phyloP scores from a whole-genome alignment of 2,797 vertebrate species.

The Spinus olivaceus region DNA sequence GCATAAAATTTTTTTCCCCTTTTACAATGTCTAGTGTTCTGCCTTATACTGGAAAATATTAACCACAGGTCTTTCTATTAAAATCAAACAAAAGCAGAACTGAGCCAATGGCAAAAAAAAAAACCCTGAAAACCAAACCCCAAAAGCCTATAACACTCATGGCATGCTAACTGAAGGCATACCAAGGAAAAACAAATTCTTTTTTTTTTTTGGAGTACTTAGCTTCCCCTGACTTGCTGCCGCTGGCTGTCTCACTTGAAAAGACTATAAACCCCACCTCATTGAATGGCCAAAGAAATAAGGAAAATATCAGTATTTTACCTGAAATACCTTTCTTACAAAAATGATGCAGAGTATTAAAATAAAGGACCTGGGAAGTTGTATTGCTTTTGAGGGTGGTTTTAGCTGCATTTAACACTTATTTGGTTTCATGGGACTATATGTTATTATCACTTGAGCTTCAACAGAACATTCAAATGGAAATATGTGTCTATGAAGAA shows the following conservation, averaged over 20 bases:
- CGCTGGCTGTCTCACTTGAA: neutral
- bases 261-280: neutral
- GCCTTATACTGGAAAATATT: neutral
- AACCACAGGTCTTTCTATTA: neutral
- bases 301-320: neutral
- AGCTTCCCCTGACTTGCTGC: neutral
- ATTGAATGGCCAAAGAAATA: neutral
- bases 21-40: neutral
- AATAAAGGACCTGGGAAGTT: neutral
- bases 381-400: neutral
- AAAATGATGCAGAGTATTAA: neutral
- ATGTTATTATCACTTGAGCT: neutral
- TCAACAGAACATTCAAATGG: neutral
- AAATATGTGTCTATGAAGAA: accelerated
- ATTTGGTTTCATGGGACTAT: neutral
- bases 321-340: neutral
- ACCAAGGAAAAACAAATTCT: neutral
- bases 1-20: accelerated
- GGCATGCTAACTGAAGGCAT: neutral
- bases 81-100: neutral
- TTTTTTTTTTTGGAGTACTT: neutral
- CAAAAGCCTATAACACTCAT: neutral
- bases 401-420: neutral
- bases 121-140: no score
- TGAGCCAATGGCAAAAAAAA: neutral